These are phyloP conservation scores for Epinephelus cyanopodus DNA, from an alignment of 2,113 vertebrate genomes.

Conservation along the genomic window DNA sequence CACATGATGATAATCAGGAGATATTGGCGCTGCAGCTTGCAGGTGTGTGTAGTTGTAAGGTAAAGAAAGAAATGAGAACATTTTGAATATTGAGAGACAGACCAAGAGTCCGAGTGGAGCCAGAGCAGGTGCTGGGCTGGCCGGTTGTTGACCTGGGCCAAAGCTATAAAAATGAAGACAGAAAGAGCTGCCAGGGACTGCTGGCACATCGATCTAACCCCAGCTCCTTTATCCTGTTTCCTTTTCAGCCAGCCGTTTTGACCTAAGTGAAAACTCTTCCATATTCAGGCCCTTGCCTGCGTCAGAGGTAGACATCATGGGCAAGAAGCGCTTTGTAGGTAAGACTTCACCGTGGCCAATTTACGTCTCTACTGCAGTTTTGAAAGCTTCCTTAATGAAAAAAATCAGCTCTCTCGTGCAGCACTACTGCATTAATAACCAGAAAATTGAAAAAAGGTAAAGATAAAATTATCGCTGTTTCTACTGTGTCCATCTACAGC, in stretches of 20 bases:
- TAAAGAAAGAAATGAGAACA: constrained; percentile 16
- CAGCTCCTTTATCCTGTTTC: constrained; percentile 48
- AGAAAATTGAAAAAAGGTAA: too few relatives aligned
- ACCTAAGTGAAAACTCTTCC: constrained; percentile 86
- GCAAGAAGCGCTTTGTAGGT: constrained; percentile 93
- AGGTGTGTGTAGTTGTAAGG: not conserved
- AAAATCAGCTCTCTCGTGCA: not conserved
- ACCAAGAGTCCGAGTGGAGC: constrained; percentile 8
- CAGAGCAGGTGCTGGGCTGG: constrained; percentile 63
- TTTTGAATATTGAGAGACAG: constrained; percentile 6
- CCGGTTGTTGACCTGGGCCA: constrained; percentile 41
- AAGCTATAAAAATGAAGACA: constrained; percentile 62
- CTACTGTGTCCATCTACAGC: constrained; percentile 76
- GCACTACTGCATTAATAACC: not conserved
- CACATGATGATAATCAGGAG: not conserved
- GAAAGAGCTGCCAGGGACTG: constrained; percentile 59
- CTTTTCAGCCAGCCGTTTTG: constrained; percentile 77
- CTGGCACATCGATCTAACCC: constrained; percentile 49
- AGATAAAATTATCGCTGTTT: not conserved
- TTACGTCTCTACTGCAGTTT: not conserved
- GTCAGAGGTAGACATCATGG: constrained; percentile 92
- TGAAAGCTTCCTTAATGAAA: not conserved
- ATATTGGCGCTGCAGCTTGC: not conserved
- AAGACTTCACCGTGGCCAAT: constrained; percentile 51
- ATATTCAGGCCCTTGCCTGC: constrained; percentile 91